Percentiles rank a stretch among this genome's conserved stretches.
Conservation (phyloP, 2,888 invertebrate species). For the Petrolisthes cinctipes region DNA sequence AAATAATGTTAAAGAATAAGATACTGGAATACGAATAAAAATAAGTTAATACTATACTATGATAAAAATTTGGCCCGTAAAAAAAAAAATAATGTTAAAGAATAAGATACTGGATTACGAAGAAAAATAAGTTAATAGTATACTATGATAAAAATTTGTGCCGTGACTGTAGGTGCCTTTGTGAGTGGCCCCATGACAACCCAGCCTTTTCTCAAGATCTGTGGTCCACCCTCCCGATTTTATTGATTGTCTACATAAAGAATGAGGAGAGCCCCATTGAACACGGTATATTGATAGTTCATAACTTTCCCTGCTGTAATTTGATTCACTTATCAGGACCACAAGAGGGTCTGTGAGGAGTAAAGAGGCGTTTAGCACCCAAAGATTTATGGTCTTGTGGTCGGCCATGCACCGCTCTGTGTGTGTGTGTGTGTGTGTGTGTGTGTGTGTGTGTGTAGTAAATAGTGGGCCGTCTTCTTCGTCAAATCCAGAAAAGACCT, state of each 20-base stretch:
- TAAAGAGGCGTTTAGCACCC: not conserved
- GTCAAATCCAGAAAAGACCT: too few species aligned
- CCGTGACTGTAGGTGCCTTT: slow-evolving; percentile 11
- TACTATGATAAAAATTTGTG: too few species aligned
- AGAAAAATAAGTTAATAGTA: too few species aligned
- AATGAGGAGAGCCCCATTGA: slow-evolving; percentile 33
- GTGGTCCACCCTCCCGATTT: slow-evolving; percentile 33
- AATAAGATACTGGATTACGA: too few species aligned
- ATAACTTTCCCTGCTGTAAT: slow-evolving; percentile 28
- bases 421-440: not conserved
- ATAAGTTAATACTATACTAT: too few species aligned
- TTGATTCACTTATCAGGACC: not conserved
- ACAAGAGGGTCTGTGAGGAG: not conserved
- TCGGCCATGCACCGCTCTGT: not conserved
- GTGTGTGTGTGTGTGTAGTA: too few species aligned
- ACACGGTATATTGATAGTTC: slow-evolving; percentile 38
- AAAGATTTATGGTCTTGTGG: slow-evolving; percentile 10
- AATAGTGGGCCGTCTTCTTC: too few species aligned
- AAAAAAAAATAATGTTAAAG: too few species aligned
- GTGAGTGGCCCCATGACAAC: slow-evolving; percentile 14
- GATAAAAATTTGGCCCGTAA: too few species aligned
- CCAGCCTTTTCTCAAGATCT: slow-evolving; percentile 33
- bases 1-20: too few species aligned
- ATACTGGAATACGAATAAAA: too few species aligned
- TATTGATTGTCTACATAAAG: slow-evolving; percentile 25